phyloP scores from a whole-genome alignment of 2,888 invertebrate species.

The Pseudococcus jackbeardsleyi region DNA sequence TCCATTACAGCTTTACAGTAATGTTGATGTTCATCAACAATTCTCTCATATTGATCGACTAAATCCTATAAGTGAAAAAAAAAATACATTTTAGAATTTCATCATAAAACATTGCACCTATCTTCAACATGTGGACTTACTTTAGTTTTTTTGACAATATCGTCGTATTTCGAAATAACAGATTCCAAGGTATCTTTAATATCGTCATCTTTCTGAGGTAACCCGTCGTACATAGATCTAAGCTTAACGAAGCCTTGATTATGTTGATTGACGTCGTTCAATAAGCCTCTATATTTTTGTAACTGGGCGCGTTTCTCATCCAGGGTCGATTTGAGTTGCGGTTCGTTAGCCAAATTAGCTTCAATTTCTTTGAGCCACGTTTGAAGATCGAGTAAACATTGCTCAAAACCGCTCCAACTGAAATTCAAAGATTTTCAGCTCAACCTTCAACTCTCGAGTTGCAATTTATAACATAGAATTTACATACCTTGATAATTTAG shows the following conservation, averaged over 20 bases:
- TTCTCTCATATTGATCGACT: constrained; percentile 87
- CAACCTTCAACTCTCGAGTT: neutral
- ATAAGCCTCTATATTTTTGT: constrained; percentile 80
- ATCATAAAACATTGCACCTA: neutral
- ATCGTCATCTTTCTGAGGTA: constrained; percentile 84
- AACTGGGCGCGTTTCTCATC: constrained; percentile 93
- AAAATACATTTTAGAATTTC: constrained; percentile 1
- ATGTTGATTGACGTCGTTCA: constrained; percentile 87
- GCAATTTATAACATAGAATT: neutral
- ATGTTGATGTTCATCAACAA: constrained; percentile 90
- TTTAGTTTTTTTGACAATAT: constrained; percentile 79
- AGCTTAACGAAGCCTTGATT: constrained; percentile 88
- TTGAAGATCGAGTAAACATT: constrained; percentile 82
- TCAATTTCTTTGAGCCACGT: constrained; percentile 85
- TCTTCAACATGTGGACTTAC: constrained; percentile 66
- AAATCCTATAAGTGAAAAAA: constrained; percentile 71
- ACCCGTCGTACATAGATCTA: constrained; percentile 82
- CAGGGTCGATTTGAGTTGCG: constrained; percentile 85
- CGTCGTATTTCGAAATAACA: constrained; percentile 81
- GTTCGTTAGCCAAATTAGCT: constrained; percentile 81
- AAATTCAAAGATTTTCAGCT: constrained; percentile 53
- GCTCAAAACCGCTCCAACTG: constrained; percentile 91
- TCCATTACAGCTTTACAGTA: constrained; percentile 90
- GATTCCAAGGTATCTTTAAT: constrained; percentile 80
- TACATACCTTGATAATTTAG: constrained; percentile 77